Base-by-base conservation (phyloP, 2,113 vertebrate genomes). In the Odobenus rosmarus region DNA sequence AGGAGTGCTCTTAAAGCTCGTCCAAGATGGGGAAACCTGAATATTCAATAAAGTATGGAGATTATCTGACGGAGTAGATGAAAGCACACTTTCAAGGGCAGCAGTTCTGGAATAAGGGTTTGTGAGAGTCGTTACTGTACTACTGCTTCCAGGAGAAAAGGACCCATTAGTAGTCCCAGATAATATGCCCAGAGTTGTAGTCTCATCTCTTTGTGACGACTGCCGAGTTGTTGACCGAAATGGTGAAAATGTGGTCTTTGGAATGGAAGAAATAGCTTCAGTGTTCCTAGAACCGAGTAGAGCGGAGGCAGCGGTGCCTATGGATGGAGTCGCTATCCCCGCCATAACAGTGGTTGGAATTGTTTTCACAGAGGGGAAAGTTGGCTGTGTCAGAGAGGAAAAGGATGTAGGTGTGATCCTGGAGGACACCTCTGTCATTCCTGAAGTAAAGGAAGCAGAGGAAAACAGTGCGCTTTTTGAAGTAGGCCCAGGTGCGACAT, bases 11-110 rank as follows among this genome's bases (percentile, higher is more conserved):
- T 57, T 96, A 77, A 91, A 88, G 28, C 39, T 85, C 72, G 28
- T 67, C 55, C 72, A 93, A 94, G 76, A 91, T 72, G 85, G 76
- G 12, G 46, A 97, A 88, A 55, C 14, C 21, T 94, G 93, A 92
- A 62, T 88, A 72, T 77, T 90, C 28, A 42, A 53, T 16, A 88
- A 94, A 93, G 84, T 86, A 64, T 88, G 82, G 76, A 81, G 36
- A 90, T 69, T 57, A 59, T 72, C 74, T 88, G 85, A 94, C 81
- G 77, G n/a, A 64, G 61, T 79, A 72, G 57, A 18, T 81, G 85
- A 96, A 88, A 90, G 39, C 57, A 55, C 39, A 94, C 6, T 88
- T 94, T 92, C 82, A 69, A 64, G 64, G 16, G n/a, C 23, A 81
- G n/a, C 15, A 15, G 28, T 85, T 92, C 62, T 93, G 11, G 85